Evolutionary conservation across 1,140 invertebrate species (phyloP).

Genomic region (Portunus trituberculatus): DNA sequence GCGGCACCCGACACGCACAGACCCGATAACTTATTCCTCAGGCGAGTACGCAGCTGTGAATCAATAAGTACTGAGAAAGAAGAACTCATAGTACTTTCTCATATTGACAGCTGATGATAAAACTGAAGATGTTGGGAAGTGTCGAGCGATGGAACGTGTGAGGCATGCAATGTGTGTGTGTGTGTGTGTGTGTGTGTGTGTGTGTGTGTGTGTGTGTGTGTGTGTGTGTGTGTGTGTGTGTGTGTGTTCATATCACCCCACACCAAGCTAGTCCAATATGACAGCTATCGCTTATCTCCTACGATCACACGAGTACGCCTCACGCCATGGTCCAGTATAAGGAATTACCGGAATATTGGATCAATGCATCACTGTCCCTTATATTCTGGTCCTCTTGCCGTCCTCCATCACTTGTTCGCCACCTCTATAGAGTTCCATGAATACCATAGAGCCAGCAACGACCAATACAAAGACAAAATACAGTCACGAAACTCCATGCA

Average conservation of each 20-base stretch:
- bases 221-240: conserved; percentile 48
- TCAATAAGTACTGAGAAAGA: not conserved
- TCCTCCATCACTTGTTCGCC: not conserved
- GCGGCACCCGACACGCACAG: not conserved
- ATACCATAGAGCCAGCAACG: not conserved
- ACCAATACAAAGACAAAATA: no score
- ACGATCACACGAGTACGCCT: not conserved
- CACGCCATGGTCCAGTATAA: not conserved
- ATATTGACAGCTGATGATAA: not conserved
- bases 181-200: conserved; percentile 47
- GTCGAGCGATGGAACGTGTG: not conserved
- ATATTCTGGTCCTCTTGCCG: not conserved
- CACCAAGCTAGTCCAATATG: not conserved
- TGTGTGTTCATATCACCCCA: no score
- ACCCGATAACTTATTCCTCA: not conserved
- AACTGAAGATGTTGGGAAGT: not conserved
- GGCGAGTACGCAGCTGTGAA: not conserved
- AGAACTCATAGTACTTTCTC: not conserved
- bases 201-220: conserved; percentile 41
- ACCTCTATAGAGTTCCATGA: not conserved
- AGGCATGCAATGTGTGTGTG: not conserved
- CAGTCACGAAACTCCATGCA: no score
- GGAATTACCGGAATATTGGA: not conserved
- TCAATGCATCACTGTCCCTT: not conserved
- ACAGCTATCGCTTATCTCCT: not conserved